Percentiles rank a stretch among this genome's conserved stretches.
These are phyloP conservation scores for Clarias fuscus DNA, from an alignment of 2,797 vertebrate genomes.

Conservation along the genomic window DNA sequence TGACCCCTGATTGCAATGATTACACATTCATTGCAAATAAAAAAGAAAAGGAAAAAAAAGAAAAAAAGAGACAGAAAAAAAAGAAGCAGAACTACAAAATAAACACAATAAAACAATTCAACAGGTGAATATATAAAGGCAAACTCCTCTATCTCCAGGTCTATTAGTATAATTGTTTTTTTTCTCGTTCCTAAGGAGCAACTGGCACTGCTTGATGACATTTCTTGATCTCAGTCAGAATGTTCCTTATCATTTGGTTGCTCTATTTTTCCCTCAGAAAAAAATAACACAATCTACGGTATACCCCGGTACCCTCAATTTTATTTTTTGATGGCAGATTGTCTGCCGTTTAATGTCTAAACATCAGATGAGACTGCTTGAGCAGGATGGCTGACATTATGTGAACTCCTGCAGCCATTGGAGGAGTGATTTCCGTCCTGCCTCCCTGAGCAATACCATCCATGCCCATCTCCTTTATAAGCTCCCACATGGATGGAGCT, in stretches of 20 bases:
- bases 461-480: constrained; percentile 17
- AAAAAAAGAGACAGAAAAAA: constrained; percentile 42
- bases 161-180: constrained; percentile 53
- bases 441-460: constrained; percentile 50
- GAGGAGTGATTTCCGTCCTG: constrained; percentile 54
- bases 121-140: constrained; percentile 73
- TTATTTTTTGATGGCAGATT: constrained; percentile 44
- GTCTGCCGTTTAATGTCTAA: constrained; percentile 43
- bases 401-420: constrained; percentile 52
- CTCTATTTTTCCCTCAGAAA: constrained; percentile 17
- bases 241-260: constrained; percentile 41
- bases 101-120: constrained; percentile 70
- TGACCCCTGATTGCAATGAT: constrained; percentile 69
- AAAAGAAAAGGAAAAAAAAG: constrained; percentile 27
- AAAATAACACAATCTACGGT: constrained; percentile 11
- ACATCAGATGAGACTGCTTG: constrained; percentile 41
- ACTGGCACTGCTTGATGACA: constrained; percentile 63
- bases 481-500: constrained; percentile 35
- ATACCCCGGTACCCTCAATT: constrained; percentile 28
- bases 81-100: constrained; percentile 56
- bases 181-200: constrained; percentile 66
- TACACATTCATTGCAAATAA: constrained; percentile 67
- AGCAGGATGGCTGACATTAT: constrained; percentile 58
- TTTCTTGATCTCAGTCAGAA: constrained; percentile 47
- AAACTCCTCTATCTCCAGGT: constrained; percentile 58